Conservation (phyloP, 2,797 vertebrate species). For the Danio kyathit region DNA sequence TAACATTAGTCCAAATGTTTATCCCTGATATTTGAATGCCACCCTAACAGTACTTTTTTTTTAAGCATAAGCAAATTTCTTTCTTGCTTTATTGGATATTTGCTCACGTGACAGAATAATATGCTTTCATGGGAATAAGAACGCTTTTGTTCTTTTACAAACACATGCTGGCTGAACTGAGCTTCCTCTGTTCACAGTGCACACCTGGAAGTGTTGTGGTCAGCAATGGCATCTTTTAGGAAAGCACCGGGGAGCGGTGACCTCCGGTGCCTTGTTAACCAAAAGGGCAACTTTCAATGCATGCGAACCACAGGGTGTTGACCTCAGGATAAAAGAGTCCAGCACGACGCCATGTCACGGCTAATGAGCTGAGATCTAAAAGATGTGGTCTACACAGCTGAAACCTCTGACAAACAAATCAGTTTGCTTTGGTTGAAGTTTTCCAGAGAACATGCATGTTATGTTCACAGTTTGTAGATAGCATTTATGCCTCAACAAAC, state of each 20-base stretch:
- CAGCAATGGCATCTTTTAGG: constrained; percentile 59
- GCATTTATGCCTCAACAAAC: constrained; percentile 6
- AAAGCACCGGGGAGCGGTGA: constrained; percentile 63
- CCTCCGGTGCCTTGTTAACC: constrained; percentile 73
- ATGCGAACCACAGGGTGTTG: constrained; percentile 76
- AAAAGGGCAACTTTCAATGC: constrained; percentile 70
- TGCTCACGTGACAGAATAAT: constrained; percentile 18
- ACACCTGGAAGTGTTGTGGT: constrained; percentile 73
- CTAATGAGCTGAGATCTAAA: constrained; percentile 81
- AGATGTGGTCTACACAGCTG: constrained; percentile 57
- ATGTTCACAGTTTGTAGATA: constrained; percentile 9
- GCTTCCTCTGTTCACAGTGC: constrained; percentile 51
- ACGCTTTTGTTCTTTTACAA: constrained; percentile 49
- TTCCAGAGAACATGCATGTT: constrained; percentile 16
- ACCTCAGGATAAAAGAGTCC: constrained; percentile 65
- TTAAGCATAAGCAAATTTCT: background rate
- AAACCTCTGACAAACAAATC: constrained; percentile 70
- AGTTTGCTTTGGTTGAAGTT: constrained; percentile 59
- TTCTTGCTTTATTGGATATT: constrained; percentile 20
- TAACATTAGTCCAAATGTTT: no score
- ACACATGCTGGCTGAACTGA: constrained; percentile 41
- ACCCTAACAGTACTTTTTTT: background rate
- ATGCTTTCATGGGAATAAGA: constrained; percentile 41
- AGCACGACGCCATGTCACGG: constrained; percentile 67
- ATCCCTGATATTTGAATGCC: background rate